These are phyloP conservation scores for Caradrina kadenii DNA, from an alignment of 2,888 invertebrate species.

Conservation along the genomic window DNA sequence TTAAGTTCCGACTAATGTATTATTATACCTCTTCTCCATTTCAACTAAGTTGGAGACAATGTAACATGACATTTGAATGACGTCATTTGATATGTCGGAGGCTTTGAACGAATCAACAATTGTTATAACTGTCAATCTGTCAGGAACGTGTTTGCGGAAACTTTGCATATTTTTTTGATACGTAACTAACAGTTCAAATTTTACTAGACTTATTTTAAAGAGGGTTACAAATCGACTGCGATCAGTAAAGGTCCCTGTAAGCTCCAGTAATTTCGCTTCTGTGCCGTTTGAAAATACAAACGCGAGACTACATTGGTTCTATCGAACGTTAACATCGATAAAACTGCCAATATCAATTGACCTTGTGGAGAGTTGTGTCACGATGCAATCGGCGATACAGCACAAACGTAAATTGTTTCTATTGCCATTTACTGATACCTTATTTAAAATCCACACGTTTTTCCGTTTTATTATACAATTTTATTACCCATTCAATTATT, in stretches of 20 bases:
- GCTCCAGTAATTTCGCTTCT: conserved; percentile 9
- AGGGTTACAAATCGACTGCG: background rate
- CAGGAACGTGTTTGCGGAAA: conserved; percentile 3
- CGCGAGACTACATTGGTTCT: conserved; percentile 6
- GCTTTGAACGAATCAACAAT: conserved; percentile 10
- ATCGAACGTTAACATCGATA: conserved; percentile 29
- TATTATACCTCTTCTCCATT: conserved; percentile 5
- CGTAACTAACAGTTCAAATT: background rate
- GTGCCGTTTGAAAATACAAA: conserved; percentile 13
- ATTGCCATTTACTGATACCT: conserved; percentile 5
- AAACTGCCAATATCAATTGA: conserved; percentile 48
- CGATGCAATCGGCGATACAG: conserved; percentile 27
- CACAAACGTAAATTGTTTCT: conserved; percentile 19
- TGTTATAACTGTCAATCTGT: conserved; percentile 29
- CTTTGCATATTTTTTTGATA: conserved; percentile 15
- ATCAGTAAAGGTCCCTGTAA: background rate
- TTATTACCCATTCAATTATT: conserved; percentile 16
- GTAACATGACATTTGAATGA: conserved; percentile 20
- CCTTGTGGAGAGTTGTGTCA: conserved; percentile 34
- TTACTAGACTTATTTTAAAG: conserved; percentile 22
- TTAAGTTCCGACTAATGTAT: conserved; percentile 14
- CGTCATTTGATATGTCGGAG: conserved; percentile 26
- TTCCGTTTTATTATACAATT: conserved; percentile 1
- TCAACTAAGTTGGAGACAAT: conserved; percentile 14
- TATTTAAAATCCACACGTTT: background rate